Evolutionary conservation across 1,140 invertebrate genomes (phyloP).

Genomic region (Nylanderia fulva): DNA sequence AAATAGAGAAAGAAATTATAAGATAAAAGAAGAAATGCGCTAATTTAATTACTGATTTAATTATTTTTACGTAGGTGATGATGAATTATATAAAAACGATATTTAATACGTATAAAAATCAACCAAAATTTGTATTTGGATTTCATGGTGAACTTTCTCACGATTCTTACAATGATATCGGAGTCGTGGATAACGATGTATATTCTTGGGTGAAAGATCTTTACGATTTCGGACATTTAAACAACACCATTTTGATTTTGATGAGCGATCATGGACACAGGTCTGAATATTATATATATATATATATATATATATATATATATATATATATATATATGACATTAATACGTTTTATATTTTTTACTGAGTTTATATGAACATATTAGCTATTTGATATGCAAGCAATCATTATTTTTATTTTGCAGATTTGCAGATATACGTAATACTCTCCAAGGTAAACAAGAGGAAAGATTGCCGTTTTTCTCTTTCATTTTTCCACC

Average conservation of each 20-base stretch:
- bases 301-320: too few species aligned
- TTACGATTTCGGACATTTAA: conserved; percentile 87
- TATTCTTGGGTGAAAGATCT: conserved; percentile 88
- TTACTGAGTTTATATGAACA: neutral
- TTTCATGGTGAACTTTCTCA: conserved; percentile 97
- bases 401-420: conserved; percentile 57
- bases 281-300: conserved; percentile 80
- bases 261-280: conserved; percentile 96
- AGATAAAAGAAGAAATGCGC: neutral
- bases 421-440: conserved; percentile 92
- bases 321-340: neutral
- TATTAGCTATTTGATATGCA: neutral
- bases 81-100: conserved; percentile 89
- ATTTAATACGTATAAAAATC: conserved; percentile 88
- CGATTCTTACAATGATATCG: conserved; percentile 93
- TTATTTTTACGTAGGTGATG: conserved; percentile 86
- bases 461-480: conserved; percentile 95
- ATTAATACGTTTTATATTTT: neutral
- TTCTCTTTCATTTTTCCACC: conserved; percentile 93
- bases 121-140: conserved; percentile 93
- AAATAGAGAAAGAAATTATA: too few species aligned
- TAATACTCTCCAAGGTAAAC: conserved; percentile 94
- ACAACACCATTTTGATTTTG: conserved; percentile 93
- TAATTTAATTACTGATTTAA: neutral
- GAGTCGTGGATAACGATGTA: conserved; percentile 91